phyloP scores from a whole-genome alignment of 2,113 vertebrate genomes.

The Malurus alboscapulatus region DNA sequence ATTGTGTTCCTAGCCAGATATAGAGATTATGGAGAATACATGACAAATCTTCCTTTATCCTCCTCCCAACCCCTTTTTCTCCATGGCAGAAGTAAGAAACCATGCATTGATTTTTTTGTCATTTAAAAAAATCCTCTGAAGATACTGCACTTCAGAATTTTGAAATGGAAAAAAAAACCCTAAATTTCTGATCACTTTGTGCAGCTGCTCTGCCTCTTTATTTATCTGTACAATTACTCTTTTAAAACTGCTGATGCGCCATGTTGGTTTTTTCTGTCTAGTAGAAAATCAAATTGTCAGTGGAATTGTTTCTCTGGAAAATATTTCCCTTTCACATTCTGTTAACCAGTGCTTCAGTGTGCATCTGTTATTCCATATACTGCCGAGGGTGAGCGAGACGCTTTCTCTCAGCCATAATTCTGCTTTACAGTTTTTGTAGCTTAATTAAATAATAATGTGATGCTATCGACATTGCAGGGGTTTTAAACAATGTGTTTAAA shows the following conservation, averaged over 20 bases:
- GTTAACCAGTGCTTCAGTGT: constrained; percentile 73
- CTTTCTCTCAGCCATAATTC: constrained; percentile 65
- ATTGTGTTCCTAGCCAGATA: constrained; percentile 58
- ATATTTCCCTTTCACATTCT: constrained; percentile 44
- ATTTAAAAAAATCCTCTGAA: neutral
- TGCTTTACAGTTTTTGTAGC: constrained; percentile 72
- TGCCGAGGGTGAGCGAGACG: constrained; percentile 16
- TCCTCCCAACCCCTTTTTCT: neutral
- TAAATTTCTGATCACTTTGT: neutral
- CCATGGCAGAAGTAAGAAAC: neutral
- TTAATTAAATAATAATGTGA: constrained; percentile 71
- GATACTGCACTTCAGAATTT: constrained; percentile 26
- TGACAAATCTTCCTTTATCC: constrained; percentile 1
- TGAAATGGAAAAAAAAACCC: neutral
- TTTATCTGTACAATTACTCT: constrained; percentile 39
- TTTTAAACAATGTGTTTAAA: constrained; percentile 72
- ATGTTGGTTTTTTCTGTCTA: constrained; percentile 39
- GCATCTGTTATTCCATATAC: constrained; percentile 66
- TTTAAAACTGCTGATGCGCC: constrained; percentile 20
- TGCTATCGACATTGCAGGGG: constrained; percentile 71
- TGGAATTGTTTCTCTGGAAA: constrained; percentile 35
- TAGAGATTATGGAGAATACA: constrained; percentile 15
- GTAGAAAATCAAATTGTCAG: constrained; percentile 52
- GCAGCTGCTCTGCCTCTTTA: constrained; percentile 36
- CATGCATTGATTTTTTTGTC: neutral